phyloP scores from a whole-genome alignment of 2,888 invertebrate genomes.

The Spodoptera exigua region DNA sequence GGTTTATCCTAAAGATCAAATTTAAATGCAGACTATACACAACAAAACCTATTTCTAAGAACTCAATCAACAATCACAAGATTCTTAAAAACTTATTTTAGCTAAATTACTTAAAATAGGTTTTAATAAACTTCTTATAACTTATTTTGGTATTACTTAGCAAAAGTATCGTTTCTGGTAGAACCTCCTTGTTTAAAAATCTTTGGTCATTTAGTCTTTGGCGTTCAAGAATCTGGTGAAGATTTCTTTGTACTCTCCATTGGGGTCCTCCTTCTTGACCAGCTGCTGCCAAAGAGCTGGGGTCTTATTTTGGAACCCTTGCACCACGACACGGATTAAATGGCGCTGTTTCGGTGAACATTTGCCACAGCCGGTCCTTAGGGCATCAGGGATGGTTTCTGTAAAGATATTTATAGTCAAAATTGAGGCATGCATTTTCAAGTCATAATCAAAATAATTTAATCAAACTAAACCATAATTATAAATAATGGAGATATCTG shows the following conservation, averaged over 20 bases:
- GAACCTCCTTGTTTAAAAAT: slow-evolving; percentile 13
- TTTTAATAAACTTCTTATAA: too few relatives aligned
- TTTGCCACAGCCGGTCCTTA: slow-evolving; percentile 88
- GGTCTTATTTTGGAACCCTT: slow-evolving; percentile 90
- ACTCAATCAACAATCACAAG: too few relatives aligned
- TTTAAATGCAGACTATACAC: too few relatives aligned
- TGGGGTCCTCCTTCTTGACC: slow-evolving; percentile 91
- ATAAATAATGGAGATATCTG: not conserved
- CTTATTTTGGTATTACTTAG: too few relatives aligned
- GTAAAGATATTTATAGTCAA: slow-evolving; percentile 14
- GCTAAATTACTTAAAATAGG: too few relatives aligned
- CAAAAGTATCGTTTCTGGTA: too few relatives aligned
- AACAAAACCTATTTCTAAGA: too few relatives aligned
- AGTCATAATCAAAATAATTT: too few relatives aligned
- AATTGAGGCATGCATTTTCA: too few relatives aligned
- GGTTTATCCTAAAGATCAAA: too few relatives aligned
- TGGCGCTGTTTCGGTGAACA: slow-evolving; percentile 91
- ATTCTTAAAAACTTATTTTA: too few relatives aligned
- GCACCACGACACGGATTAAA: slow-evolving; percentile 89
- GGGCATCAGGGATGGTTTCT: slow-evolving; percentile 80
- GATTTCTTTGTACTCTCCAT: slow-evolving; percentile 88
- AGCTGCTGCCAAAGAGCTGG: slow-evolving; percentile 91
- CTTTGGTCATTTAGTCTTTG: slow-evolving; percentile 63
- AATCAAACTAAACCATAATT: too few relatives aligned
- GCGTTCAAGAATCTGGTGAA: slow-evolving; percentile 85